Evolutionary conservation across 2,888 invertebrate genomes (phyloP), one percentile per base, ranked within the genome.

Genomic region (Exocentrus adspersus): DNA sequence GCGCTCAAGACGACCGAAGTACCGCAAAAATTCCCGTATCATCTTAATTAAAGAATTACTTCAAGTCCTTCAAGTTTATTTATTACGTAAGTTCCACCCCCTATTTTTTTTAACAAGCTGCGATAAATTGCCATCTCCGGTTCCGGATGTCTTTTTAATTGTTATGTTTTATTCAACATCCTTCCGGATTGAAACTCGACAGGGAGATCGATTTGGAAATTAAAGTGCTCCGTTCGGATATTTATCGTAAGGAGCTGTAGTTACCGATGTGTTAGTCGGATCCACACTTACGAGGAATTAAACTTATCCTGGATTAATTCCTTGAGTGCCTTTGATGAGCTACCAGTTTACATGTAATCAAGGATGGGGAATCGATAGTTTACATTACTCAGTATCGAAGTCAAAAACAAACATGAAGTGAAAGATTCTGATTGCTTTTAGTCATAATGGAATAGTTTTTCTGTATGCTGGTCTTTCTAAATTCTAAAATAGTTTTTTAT

Each of bases 131-230:
- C 28, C 14, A 48, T 48, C 7, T 16, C 28, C 14, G 7, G 28
- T 16, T 14, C 12, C 28, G 7, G 28, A 48, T 48, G 28, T 28
- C 48, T 28, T 48, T 48, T 48, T 48, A 48, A 48, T 48, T 48
- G 48, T 28, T 28, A 48, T 48, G 48, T 48, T 48, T 48, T 28
- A 48, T 48, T 48, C 48, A 48, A 37, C 37, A 12, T 3, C 37
- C 14, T n/a, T n/a, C 12, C n/a, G 12, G 14, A 37, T 37, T 37
- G 37, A 37, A 37, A 37, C 14, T 12, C 14, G 37, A 37, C 12
- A 37, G 3, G n/a, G 12, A 37, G n/a, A n/a, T 37, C 37, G 37
- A 37, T 37, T 32, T 37, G 37, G 37, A 6, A 37, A 37, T 37
- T 37, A 12, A 37, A 37, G 37, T 37, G 37, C 37, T 12, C 4